phyloP scores from a whole-genome alignment of 2,797 vertebrate genomes.

The Chrosomus eos region DNA sequence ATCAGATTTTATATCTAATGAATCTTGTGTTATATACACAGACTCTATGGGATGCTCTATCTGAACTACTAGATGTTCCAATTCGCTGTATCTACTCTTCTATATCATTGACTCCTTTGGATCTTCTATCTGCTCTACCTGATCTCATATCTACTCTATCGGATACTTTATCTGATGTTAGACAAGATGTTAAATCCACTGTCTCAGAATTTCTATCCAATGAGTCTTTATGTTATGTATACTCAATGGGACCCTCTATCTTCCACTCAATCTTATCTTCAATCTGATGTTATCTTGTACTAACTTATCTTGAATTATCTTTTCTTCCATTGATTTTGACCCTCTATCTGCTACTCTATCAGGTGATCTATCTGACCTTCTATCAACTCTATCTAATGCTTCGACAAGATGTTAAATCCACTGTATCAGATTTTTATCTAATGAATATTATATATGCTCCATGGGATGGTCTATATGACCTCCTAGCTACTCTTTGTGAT shows the following conservation, averaged over 20 bases:
- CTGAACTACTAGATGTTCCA: neutral
- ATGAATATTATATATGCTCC: neutral
- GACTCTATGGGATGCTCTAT: neutral
- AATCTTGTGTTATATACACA: no score
- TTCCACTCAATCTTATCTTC: neutral
- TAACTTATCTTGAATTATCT: constrained; percentile 35
- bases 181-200: neutral
- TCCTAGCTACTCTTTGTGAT: neutral
- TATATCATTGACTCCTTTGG: neutral
- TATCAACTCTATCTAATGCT: neutral
- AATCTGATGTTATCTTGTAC: neutral
- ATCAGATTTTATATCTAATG: no score
- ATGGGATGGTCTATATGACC: constrained; percentile 5
- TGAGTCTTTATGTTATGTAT: neutral
- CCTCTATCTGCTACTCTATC: neutral
- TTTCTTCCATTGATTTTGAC: constrained; percentile 7
- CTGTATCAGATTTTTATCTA: neutral
- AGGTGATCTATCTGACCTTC: neutral
- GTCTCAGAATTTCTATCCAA: neutral
- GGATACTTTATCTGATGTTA: neutral
- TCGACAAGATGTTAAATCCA: neutral
- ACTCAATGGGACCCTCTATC: neutral
- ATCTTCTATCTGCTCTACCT: neutral
- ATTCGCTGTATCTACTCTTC: neutral
- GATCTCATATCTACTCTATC: neutral